A percentile compares a stretch with the other conserved stretches of the same genome.
Conservation (phyloP, 1,140 invertebrate genomes). For the Papilio helenus region DNA sequence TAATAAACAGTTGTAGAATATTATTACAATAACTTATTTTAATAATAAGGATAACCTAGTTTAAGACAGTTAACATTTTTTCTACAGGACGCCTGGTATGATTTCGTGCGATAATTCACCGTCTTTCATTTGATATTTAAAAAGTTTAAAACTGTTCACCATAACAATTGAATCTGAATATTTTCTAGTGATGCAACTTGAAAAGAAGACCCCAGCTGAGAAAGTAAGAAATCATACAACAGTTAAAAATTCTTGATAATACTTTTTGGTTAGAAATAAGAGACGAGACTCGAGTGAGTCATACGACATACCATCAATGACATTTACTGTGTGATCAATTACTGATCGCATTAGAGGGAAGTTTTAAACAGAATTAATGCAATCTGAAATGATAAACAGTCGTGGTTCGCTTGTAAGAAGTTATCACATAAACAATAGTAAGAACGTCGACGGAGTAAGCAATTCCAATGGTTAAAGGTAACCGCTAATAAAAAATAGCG, state of each 20-base stretch:
- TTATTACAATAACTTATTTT: neutral
- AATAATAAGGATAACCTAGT: neutral
- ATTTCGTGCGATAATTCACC: neutral
- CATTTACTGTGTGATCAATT: neutral
- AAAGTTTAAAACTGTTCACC: neutral
- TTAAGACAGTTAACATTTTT: neutral
- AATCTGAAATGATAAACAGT: slow-evolving; percentile 2
- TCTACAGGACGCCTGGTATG: neutral
- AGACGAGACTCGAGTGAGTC: neutral
- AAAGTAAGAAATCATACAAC: neutral
- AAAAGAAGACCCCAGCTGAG: neutral
- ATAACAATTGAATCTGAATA: neutral
- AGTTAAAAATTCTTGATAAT: neutral
- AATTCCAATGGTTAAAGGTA: neutral
- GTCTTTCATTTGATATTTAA: neutral
- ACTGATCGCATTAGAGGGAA: neutral
- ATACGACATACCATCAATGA: neutral
- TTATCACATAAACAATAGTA: neutral
- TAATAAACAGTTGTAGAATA: neutral
- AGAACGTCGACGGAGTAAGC: neutral
- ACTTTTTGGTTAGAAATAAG: neutral
- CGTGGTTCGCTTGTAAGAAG: neutral
- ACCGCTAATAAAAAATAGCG: slow-evolving; percentile 2
- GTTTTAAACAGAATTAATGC: neutral
- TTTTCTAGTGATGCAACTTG: neutral